Percentiles rank a stretch among this genome's conserved stretches.
phyloP scores from a whole-genome alignment of 2,113 vertebrate species.

The Myodes glareolus region DNA sequence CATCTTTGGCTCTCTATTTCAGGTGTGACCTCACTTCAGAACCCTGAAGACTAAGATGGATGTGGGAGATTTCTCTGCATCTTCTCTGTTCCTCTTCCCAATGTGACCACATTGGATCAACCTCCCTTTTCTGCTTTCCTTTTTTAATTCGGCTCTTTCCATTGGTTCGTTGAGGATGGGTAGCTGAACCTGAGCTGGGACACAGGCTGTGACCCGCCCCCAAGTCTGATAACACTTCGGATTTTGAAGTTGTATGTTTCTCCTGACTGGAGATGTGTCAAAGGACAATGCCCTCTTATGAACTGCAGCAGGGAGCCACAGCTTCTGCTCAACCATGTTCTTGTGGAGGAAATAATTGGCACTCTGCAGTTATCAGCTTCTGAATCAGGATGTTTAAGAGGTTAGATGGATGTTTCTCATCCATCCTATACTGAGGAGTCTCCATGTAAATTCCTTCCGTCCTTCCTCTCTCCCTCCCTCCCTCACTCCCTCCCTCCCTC shows the following conservation, averaged over 20 bases:
- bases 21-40: background rate
- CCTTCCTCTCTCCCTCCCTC: too few species aligned
- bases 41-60: background rate
- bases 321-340: rapidly evolving
- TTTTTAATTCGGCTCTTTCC: background rate
- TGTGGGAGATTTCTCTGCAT: background rate
- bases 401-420: background rate
- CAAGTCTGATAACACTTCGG: background rate
- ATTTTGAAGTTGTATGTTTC: background rate
- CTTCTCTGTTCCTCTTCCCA: background rate
- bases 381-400: background rate
- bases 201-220: background rate
- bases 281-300: too few species aligned
- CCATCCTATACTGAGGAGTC: background rate
- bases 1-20: background rate
- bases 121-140: background rate
- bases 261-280: background rate
- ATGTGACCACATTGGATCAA: too few species aligned
- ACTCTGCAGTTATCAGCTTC: background rate
- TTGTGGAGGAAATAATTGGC: background rate
- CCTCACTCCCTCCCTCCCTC: too few species aligned
- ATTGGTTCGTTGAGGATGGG: background rate
- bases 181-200: background rate
- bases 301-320: too few species aligned
- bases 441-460: too few species aligned